Percentiles rank a stretch among this genome's conserved stretches.
Conservation (phyloP, 2,113 vertebrate species). For the Atractosteus spatula region DNA sequence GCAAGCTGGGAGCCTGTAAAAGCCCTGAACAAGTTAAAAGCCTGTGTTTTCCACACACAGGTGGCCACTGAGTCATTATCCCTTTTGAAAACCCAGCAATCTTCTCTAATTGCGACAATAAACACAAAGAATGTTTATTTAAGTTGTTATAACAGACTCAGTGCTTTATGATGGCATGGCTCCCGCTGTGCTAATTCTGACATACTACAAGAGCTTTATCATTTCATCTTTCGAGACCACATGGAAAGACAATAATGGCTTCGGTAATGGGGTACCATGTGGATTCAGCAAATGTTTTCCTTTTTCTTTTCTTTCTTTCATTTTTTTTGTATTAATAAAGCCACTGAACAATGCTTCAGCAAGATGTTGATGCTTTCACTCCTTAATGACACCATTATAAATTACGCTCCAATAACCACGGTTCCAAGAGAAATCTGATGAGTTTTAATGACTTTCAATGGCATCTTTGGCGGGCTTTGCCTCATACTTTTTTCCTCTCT, state of each 20-base stretch:
- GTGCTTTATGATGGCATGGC: conserved; percentile 44
- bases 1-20: background rate
- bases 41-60: conserved; percentile 37
- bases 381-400: background rate
- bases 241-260: conserved; percentile 20
- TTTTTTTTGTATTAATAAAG: background rate
- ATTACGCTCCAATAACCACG: background rate
- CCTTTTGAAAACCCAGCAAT: conserved; percentile 60
- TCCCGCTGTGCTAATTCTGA: conserved; percentile 51
- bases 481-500: background rate
- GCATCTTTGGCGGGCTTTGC: background rate
- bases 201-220: conserved; percentile 26
- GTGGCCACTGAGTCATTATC: conserved; percentile 42
- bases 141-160: conserved; percentile 55
- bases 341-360: background rate
- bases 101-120: conserved; percentile 62
- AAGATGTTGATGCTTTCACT: background rate
- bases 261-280: conserved; percentile 18
- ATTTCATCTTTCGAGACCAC: background rate
- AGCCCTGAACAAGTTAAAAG: conserved; percentile 38
- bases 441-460: background rate
- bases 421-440: background rate
- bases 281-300: conserved; percentile 14
- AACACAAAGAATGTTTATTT: conserved; percentile 58
- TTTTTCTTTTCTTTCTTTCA: background rate